Base-by-base conservation (phyloP, 53 echinoderm and acorn worm species). In the Antedon mediterranea region DNA sequence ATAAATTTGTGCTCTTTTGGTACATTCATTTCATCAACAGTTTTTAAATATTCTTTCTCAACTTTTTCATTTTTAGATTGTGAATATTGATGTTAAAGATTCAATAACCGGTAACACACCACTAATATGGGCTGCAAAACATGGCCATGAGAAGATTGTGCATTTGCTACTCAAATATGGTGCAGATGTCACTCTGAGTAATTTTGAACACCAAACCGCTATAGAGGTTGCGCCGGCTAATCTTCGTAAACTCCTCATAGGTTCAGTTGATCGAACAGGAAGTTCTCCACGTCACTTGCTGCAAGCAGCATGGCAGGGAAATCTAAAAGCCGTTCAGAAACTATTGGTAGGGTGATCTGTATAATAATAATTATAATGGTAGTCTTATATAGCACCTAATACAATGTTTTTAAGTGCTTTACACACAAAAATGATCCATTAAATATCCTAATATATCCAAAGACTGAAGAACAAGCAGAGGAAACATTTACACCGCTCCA, bases 231-330 rank as follows among this genome's bases (percentile, higher is more conserved):
- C 95, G 32, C 76, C 71, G 72, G 72, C 73, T 0, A 82, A 84
- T 8, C 41, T 92, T 26, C 81, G 85, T 0, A 78, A 82, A 26
- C 43, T 83, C 0, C 80, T 95, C 27, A 78, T 95, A 74, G 86
- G 88, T 73, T 95, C 95, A 0, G 95, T 95, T 27, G 72, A 85
- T 31, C 57, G 91, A n/a, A 77, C 75, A 4, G 95, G 95, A 31
- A 79, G 84, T 43, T 82, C 95, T 14, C 91, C 89, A 18, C 77
- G 95, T 14, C 95, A 92, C 76, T 86, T 95, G 0, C 72, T 95
- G 20, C 95, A 95, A 72, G 95, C 95, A 9, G 95, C 95, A 0
- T 95, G 95, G 95, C 95, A 95, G 82, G 95, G 95, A 0, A 89
- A 95, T 71, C 44, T 84, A 14, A 31, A 79, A 11, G 86, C 85